Base-by-base conservation (phyloP, 2,113 vertebrate species). In the Mesembrinibis cayennensis region DNA sequence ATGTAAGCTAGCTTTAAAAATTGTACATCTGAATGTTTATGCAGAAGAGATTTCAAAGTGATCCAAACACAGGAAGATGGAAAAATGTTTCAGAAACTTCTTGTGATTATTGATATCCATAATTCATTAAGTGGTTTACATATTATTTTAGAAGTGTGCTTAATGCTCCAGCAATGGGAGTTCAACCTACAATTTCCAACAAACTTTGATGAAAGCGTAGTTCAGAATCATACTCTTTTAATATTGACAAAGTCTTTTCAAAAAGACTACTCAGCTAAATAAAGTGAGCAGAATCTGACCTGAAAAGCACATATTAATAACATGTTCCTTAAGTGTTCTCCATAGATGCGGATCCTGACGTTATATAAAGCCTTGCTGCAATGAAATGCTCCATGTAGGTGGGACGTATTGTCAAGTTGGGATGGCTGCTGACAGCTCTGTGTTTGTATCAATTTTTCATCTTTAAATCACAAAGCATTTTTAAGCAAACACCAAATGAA, bases 371-470 rank as follows among this genome's bases (percentile, higher is more conserved):
- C 34, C 19, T 56, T 66, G 27, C 4, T 16, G 22, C 42, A 26
- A 9, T 25, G 21, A 56, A 36, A 21, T 22, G 19, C 3, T 1
- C 38, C 5, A 0, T 6, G n/a, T 11, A 22, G 19, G 11, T 70
- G 74, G 55, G 61, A 40, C 11, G 12, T 29, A 27, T 45, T 27
- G 32, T 26, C 34, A 20, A 5, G 27, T 1, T 62, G 58, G 38
- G 49, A 38, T 26, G 38, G n/a, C 90, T 82, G 63, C 36, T 82
- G 40, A 15, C 32, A 63, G 1, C 23, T 6, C 30, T 26, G 27
- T 34, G 20, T 11, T 76, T 13, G 26, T 29, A 72, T 17, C 25
- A 47, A 5, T 36, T 52, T 17, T 56, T 69, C 7, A 49, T 29
- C 29, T 63, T 77, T 56, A 62, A 77, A 62, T 47, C 66, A 36